These are phyloP conservation scores for Myotis vivesi DNA, from an alignment of 2,797 vertebrate species.

Conservation along the genomic window DNA sequence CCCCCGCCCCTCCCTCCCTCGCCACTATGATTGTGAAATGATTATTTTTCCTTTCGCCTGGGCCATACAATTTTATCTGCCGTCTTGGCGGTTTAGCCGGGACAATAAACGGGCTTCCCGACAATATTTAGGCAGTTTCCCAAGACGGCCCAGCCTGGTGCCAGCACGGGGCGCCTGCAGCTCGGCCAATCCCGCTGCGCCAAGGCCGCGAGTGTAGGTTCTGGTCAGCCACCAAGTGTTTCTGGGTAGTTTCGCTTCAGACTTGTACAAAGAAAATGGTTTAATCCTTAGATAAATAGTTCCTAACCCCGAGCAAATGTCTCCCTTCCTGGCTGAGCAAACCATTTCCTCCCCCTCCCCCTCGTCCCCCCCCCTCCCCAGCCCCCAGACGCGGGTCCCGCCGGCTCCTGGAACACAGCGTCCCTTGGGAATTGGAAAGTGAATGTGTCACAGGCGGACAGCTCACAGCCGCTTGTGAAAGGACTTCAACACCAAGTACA, in stretches of 20 bases:
- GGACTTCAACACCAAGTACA: neutral
- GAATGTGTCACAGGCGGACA: neutral
- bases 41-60: neutral
- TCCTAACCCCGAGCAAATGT: neutral
- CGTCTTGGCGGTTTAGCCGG: neutral
- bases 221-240: neutral
- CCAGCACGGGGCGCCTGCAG: neutral
- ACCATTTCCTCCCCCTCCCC: neutral
- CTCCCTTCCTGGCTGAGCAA: neutral
- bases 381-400: neutral
- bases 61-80: neutral
- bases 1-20: too few species aligned
- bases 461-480: neutral
- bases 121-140: neutral
- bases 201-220: neutral
- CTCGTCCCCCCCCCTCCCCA: fast-evolving
- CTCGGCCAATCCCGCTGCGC: neutral
- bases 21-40: fast-evolving
- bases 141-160: neutral
- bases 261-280: neutral
- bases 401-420: neutral
- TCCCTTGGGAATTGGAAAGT: neutral
- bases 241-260: constrained; percentile 1
- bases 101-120: neutral
- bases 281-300: neutral